Base-by-base conservation (phyloP, 2,888 invertebrate genomes). In the Cantharis flavilabris region DNA sequence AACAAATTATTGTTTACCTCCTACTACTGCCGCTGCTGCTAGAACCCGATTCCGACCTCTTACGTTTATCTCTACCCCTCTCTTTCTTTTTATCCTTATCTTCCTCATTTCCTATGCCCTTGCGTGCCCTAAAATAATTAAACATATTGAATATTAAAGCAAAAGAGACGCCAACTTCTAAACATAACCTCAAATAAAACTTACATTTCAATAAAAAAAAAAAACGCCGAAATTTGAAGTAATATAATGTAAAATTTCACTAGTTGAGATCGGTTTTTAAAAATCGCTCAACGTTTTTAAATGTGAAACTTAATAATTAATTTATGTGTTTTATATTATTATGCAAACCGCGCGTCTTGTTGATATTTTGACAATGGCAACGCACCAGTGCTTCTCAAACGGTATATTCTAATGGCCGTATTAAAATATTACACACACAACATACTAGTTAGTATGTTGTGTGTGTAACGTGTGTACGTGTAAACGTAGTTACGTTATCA, bases 21-120 rank as follows among this genome's bases (percentile, higher is more conserved):
- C 92, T 93, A 88, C 94, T 95, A 84, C 94, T 94, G 74, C 94
- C 95, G 86, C 95, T 95, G 84, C 95, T 95, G 78, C 95, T 95
- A 1, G 95, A 94, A 62, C 94, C 95, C 20, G 94, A 94, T 76
- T 92, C 92, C 77, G 91, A 91, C 80, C 92, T 92, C 86, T 93
- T 94, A 86, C 94, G 94, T 83, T 90, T 91, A 16, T 91, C 91
- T 69, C 89, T 88, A 3, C 88, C 89, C 84, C 92, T 90, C 72
- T 90, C 91, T 82, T 90, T 89, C 76, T 92, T 92, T 82, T 92
- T 92, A 86, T 96, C 94, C 86, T 94, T 94, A 82, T 94, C 94
- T 86, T 93, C 92, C 81, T 93, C 93, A 28, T 94, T 91, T 77
- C 94, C 93, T 73, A 94, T 92, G 85, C 93, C 92, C 85, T 93